Evolutionary conservation across 2,113 vertebrate genomes (phyloP), one percentile per base, ranked within the genome.

Genomic region (Mixornis gularis): DNA sequence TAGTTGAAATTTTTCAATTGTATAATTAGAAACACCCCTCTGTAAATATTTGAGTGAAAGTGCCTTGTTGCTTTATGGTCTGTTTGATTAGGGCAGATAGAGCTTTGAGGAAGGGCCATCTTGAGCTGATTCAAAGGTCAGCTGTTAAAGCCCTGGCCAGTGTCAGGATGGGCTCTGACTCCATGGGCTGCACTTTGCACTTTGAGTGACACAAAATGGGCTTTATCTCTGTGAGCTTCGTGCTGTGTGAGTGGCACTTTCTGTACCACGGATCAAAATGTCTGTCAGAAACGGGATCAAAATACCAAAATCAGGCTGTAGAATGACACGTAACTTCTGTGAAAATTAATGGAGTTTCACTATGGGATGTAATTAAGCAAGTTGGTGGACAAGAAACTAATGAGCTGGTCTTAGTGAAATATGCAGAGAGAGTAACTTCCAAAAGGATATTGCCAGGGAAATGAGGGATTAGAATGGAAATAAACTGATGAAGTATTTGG

Each of bases 1-100:
- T 71, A 79, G 83, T 79, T 70, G 84, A 91, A 92, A 87, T 78
- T 85, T 85, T 95, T 89, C 71, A 76, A 32, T 76, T 79, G 41
- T 89, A 17, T 82, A 85, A 95, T 94, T 94, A 69, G 85, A 95
- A 87, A 18, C 76, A 83, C 27, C 27, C 41, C 65, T 70, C 80
- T 40, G 27, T 91, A 91, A 90, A 87, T 85, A 92, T 77, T 59
- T 53, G 66, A 87, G 70, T 64, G 65, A 2, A 62, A 65, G 66
- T 73, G 63, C 12, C 59, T 77, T 46, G 78, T 34, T 82, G 82
- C 49, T 95, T 85, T 77, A 14, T 12, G 2, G 77, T 73, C 3
- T 38, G 20, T 73, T 82, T 79, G 70, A 36, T 79, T 25, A 36
- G 68, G 69, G 74, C 13, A 85, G 62, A n/a, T 24, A 6, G 1